Evolutionary conservation across 1,140 invertebrate genomes (phyloP).

Genomic region (Lanistes nyassanus): DNA sequence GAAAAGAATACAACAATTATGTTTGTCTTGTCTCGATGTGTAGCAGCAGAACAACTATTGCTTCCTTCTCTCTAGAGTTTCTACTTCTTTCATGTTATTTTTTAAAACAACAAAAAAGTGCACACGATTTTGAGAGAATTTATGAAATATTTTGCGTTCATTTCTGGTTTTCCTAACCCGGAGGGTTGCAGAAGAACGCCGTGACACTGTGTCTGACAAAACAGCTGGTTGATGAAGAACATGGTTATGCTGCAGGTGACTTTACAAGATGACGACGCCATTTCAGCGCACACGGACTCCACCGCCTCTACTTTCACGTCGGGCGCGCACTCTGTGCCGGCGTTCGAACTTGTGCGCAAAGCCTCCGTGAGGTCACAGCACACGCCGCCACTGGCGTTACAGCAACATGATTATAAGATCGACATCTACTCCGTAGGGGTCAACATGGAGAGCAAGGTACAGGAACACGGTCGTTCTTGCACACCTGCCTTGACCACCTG

Average conservation of each 20-base stretch:
- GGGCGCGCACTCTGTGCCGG: slow-evolving; percentile 14
- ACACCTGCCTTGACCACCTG: too few relatives aligned
- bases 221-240: neutral
- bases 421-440: slow-evolving; percentile 58
- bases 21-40: neutral
- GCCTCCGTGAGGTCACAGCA: slow-evolving; percentile 20
- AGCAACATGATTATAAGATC: slow-evolving; percentile 41
- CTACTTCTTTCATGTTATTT: neutral
- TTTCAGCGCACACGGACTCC: slow-evolving; percentile 12
- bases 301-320: slow-evolving; percentile 6
- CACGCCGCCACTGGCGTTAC: slow-evolving; percentile 24
- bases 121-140: neutral
- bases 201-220: neutral
- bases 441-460: slow-evolving; percentile 55
- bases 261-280: slow-evolving; percentile 22
- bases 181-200: too few relatives aligned
- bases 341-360: slow-evolving; percentile 35
- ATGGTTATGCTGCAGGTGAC: neutral
- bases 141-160: too few relatives aligned
- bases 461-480: too few relatives aligned
- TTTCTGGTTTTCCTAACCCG: too few relatives aligned
- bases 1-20: too few relatives aligned
- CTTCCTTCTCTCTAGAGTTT: neutral
- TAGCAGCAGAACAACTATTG: neutral
- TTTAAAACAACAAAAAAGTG: neutral